Evolutionary conservation across 2,797 vertebrate species (phyloP).

Genomic region (Acestrorhynchus altus): DNA sequence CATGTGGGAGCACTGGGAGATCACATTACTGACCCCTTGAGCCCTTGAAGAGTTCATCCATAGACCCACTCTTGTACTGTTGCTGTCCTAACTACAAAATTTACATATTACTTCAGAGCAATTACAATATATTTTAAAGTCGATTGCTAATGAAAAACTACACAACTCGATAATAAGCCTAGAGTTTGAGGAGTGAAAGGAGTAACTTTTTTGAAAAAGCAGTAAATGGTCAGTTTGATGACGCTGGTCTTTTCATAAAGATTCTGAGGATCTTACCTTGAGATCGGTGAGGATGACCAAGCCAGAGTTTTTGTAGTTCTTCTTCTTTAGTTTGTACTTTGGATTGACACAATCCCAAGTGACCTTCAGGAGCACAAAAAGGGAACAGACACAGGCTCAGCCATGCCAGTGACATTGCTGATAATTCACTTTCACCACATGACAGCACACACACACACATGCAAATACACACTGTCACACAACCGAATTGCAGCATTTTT

Average conservation of each 20-base stretch:
- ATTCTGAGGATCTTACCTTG: conserved; percentile 79
- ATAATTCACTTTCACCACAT: conserved; percentile 22
- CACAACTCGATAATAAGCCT: background rate
- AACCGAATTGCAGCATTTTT: conserved; percentile 49
- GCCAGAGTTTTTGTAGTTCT: conserved; percentile 94
- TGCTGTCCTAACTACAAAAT: no score
- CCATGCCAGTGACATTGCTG: background rate
- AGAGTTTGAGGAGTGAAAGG: background rate
- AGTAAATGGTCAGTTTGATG: background rate
- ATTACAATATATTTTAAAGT: background rate
- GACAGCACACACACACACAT: conserved; percentile 23
- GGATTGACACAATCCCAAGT: conserved; percentile 95
- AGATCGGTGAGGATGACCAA: conserved; percentile 88
- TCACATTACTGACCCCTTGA: background rate
- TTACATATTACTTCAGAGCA: background rate
- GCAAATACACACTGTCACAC: conserved; percentile 9
- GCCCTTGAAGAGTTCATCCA: no score
- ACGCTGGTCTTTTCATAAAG: background rate
- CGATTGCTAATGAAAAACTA: background rate
- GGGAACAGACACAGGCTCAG: conserved; percentile 24
- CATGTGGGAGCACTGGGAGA: no score
- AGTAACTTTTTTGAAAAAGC: background rate
- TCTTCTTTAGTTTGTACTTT: conserved; percentile 95
- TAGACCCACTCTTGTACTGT: no score
- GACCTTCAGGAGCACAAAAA: conserved; percentile 76